A percentile compares a stretch with the other conserved stretches of the same genome.
phyloP scores from a whole-genome alignment of 2,797 vertebrate genomes.

The Gephyroberyx darwinii region DNA sequence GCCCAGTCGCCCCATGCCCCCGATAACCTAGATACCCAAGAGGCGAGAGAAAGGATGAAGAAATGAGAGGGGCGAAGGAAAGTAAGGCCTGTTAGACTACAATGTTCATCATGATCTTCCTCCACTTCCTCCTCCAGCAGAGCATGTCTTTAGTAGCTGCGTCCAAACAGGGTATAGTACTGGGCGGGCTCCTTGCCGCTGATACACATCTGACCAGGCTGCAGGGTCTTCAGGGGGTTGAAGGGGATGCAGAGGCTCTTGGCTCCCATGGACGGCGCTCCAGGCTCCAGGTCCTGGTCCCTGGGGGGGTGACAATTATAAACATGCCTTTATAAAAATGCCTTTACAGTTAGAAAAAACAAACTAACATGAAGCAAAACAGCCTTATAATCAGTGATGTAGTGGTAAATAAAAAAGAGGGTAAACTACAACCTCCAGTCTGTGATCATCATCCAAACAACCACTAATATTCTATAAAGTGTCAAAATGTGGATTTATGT shows the following conservation, averaged over 20 bases:
- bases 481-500: too few relatives aligned
- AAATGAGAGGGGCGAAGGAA: slow-evolving; percentile 3
- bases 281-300: slow-evolving; percentile 97
- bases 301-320: slow-evolving; percentile 66
- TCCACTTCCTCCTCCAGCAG: neutral
- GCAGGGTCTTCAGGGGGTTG: slow-evolving; percentile 86
- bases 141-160: slow-evolving; percentile 87
- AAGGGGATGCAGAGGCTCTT: slow-evolving; percentile 98
- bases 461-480: too few relatives aligned
- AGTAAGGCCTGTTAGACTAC: slow-evolving; percentile 56
- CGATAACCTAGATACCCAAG: neutral
- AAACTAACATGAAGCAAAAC: neutral
- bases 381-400: too few relatives aligned
- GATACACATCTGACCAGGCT: slow-evolving; percentile 86
- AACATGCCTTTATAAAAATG: neutral
- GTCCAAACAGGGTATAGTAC: slow-evolving; percentile 95
- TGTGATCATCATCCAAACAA: too few relatives aligned
- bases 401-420: too few relatives aligned
- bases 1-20: slow-evolving; percentile 3
- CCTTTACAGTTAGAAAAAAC: neutral
- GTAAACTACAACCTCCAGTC: neutral
- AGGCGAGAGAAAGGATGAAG: slow-evolving; percentile 14
- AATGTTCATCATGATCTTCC: neutral
- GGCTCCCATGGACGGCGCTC: slow-evolving; percentile 97
- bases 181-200: slow-evolving; percentile 90